Evolutionary conservation across 2,888 invertebrate species (phyloP).

Genomic region (Nycteola revayana): DNA sequence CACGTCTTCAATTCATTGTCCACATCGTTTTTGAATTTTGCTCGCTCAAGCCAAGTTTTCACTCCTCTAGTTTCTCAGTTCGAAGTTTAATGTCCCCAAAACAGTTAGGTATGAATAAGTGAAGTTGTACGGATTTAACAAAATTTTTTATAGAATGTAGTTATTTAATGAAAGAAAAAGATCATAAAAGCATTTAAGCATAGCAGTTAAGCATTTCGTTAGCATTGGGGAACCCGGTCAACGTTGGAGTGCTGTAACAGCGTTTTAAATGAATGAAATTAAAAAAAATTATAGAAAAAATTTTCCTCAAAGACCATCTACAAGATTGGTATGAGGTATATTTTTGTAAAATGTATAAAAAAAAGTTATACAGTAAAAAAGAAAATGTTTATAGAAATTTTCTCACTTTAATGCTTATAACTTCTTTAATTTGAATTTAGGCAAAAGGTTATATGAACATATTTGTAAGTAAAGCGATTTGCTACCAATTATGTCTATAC

Average conservation of each 20-base stretch:
- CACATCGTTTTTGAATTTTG: slow-evolving; percentile 5
- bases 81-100: neutral
- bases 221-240: slow-evolving; percentile 16
- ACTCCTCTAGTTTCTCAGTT: slow-evolving; percentile 6
- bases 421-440: slow-evolving; percentile 7
- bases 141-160: too few species aligned
- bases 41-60: slow-evolving; percentile 18
- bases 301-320: slow-evolving; percentile 13
- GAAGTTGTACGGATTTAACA: too few species aligned
- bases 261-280: slow-evolving; percentile 10
- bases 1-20: too few species aligned
- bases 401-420: slow-evolving; percentile 1
- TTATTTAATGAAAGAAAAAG: too few species aligned
- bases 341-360: slow-evolving; percentile 10
- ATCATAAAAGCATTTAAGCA: too few species aligned
- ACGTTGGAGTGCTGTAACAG: slow-evolving; percentile 8
- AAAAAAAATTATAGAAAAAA: slow-evolving; percentile 10
- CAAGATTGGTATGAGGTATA: slow-evolving; percentile 12
- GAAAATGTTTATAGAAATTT: slow-evolving; percentile 1
- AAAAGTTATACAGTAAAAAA: neutral
- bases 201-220: slow-evolving; percentile 21
- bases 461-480: slow-evolving; percentile 12
- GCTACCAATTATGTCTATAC: slow-evolving; percentile 5
- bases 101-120: too few species aligned
- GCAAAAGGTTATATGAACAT: slow-evolving; percentile 12